Evolutionary conservation across 2,797 vertebrate genomes (phyloP), one percentile per base, ranked within the genome.

Genomic region (Fratercula arctica): DNA sequence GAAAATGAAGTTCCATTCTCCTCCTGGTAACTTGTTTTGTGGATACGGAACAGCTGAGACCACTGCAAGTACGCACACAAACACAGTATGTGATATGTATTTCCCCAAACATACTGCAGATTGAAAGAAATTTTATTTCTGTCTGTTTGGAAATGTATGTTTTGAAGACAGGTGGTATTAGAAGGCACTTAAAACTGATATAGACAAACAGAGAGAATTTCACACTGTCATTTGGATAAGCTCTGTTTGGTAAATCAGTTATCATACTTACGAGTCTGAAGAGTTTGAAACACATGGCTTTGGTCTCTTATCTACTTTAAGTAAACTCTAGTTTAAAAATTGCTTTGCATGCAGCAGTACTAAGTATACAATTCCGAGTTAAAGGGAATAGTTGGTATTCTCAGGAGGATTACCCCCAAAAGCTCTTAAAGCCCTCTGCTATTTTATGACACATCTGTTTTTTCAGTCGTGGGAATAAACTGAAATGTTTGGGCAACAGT

Each of bases 281-380:
- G 69, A 53, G 64, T 87, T 79, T 90, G 90, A 83, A 92, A 85
- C 53, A 69, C 37, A 29, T 83, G 57, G 29, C 81, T 95, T 89
- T 89, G 83, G 72, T 89, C 72, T 95, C 88, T 94, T 96, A 96
- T 95, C 96, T 93, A 5, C 54, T 82, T 91, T 72, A 90, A 87
- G 83, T 96, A 95, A 96, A 88, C 90, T 67, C 33, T 41, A 31
- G 83, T 90, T 95, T 87, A 90, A 95, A 94, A 97, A 90, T 85
- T 75, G 75, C 64, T 94, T 91, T 89, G 78, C 54, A 31, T 85
- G 90, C 31, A 72, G 50, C 72, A 45, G 24, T 48, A 51, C 61
- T 83, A 85, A 81, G 57, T 95, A 93, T 75, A 96, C 91, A 94
- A 87, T 85, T 89, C 53, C 4, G 26, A 89, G 33, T 79, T 90